These are phyloP conservation scores for Onychomys arenicola DNA, from an alignment of 2,797 vertebrate genomes.

Conservation along the genomic window DNA sequence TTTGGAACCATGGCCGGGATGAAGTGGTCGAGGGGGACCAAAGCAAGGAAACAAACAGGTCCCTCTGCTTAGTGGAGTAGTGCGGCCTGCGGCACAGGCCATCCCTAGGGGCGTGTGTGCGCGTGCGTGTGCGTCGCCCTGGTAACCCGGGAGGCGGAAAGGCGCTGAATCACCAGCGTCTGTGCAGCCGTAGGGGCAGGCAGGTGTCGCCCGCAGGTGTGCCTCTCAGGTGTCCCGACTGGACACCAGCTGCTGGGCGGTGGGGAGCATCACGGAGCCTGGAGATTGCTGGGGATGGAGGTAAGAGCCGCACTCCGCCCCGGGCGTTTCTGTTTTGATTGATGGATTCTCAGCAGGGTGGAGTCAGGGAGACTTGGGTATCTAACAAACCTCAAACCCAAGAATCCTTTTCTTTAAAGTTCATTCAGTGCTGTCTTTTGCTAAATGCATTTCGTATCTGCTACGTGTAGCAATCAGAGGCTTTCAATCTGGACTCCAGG, in stretches of 20 bases:
- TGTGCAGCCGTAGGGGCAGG: background rate
- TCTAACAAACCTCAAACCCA: background rate
- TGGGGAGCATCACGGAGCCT: background rate
- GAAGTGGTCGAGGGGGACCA: background rate
- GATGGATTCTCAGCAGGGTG: constrained; percentile 16
- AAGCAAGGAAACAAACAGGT: background rate
- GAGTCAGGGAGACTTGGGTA: background rate
- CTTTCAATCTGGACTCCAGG: background rate
- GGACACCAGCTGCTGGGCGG: background rate
- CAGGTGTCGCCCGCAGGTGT: background rate
- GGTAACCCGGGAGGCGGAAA: constrained; percentile 55
- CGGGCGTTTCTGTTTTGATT: background rate
- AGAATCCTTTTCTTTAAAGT: constrained; percentile 15
- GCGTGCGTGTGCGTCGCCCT: constrained; percentile 58
- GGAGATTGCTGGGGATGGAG: background rate
- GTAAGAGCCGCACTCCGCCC: background rate
- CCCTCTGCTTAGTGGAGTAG: background rate
- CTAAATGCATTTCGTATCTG: background rate
- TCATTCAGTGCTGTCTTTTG: background rate
- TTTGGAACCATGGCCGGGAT: background rate
- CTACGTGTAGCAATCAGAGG: background rate
- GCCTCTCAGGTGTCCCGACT: background rate
- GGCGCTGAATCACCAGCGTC: constrained; percentile 41
- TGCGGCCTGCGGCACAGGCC: background rate
- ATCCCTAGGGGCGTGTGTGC: background rate